phyloP scores from a whole-genome alignment of 2,797 vertebrate genomes.

The Cynodonichthys magdalenae region DNA sequence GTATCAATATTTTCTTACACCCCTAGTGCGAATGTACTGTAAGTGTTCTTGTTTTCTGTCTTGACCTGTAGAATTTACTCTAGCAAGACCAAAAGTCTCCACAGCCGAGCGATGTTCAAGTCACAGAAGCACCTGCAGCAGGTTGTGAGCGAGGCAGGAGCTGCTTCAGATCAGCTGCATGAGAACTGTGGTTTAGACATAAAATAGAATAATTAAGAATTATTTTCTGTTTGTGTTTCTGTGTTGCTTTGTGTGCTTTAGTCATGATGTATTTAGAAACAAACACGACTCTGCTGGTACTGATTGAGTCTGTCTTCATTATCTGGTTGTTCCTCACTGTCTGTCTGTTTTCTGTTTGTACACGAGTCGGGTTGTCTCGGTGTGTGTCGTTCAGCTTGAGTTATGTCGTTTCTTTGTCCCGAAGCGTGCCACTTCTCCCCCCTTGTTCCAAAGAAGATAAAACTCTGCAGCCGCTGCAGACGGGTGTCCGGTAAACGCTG shows the following conservation, averaged over 20 bases:
- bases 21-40: no score
- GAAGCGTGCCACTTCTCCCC: slow-evolving; percentile 44
- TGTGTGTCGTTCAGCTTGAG: slow-evolving; percentile 26
- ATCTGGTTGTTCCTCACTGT: slow-evolving; percentile 31
- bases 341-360: slow-evolving; percentile 36
- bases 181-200: neutral
- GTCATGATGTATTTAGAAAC: slow-evolving; percentile 9
- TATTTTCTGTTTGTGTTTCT: slow-evolving; percentile 1
- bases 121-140: no score
- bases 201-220: slow-evolving; percentile 7
- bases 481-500: slow-evolving; percentile 9
- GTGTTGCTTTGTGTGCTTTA: slow-evolving; percentile 22
- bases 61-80: no score
- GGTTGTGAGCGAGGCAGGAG: no score
- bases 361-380: slow-evolving; percentile 19
- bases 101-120: no score
- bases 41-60: no score
- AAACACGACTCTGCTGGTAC: slow-evolving; percentile 16
- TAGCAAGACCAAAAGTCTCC: no score
- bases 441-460: slow-evolving; percentile 44
- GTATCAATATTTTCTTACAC: no score
- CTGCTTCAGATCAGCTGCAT: slow-evolving; percentile 27
- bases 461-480: slow-evolving; percentile 1
- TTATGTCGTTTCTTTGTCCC: slow-evolving; percentile 11
- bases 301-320: slow-evolving; percentile 30